Conservation (phyloP, 2,888 invertebrate species). For the Microctonus hyperodae region DNA sequence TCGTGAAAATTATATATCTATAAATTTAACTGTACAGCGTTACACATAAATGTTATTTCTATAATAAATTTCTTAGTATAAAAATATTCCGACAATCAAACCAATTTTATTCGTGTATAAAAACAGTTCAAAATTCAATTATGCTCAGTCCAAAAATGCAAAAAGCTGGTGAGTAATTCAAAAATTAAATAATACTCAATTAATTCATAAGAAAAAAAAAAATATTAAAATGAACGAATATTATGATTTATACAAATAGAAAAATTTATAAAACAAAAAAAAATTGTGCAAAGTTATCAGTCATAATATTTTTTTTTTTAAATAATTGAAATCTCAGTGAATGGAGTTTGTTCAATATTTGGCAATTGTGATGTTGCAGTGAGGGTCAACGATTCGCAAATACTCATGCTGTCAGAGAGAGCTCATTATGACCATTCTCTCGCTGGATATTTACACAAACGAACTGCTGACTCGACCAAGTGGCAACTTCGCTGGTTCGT, state of each 20-base stretch:
- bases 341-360: background rate
- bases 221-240: no score
- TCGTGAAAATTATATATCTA: background rate
- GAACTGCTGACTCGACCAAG: constrained; percentile 84
- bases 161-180: constrained; percentile 67
- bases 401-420: constrained; percentile 83
- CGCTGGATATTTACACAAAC: constrained; percentile 84
- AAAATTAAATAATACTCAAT: no score
- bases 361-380: constrained; percentile 57
- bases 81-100: constrained; percentile 9
- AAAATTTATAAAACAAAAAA: background rate
- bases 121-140: constrained; percentile 14
- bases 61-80: background rate
- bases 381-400: constrained; percentile 84
- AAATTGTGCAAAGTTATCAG: background rate
- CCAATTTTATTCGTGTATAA: background rate
- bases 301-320: background rate
- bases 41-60: background rate
- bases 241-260: background rate
- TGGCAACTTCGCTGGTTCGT: constrained; percentile 89
- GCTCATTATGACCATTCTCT: constrained; percentile 87
- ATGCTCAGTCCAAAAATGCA: constrained; percentile 89
- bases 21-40: background rate
- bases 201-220: no score
- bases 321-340: background rate